These are phyloP conservation scores for Amphiduros pacificus DNA, from an alignment of 2,888 invertebrate genomes.

Conservation along the genomic window DNA sequence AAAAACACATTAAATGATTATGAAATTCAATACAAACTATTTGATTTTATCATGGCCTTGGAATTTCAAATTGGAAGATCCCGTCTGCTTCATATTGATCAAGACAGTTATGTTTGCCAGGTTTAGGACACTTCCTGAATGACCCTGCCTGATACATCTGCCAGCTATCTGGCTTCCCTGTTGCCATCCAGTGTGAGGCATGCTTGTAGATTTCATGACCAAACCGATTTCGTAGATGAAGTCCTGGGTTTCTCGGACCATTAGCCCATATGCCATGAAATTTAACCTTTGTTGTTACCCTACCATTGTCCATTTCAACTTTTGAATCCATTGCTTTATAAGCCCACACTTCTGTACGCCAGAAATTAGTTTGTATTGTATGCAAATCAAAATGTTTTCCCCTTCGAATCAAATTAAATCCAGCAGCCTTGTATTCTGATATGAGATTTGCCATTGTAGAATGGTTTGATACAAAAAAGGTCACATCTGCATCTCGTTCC, in stretches of 20 bases:
- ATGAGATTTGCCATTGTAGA: constrained; percentile 30
- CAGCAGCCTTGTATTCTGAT: constrained; percentile 20
- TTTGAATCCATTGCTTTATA: constrained; percentile 41
- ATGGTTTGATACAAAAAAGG: constrained; percentile 34
- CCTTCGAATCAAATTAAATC: constrained; percentile 27
- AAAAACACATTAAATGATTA: no score
- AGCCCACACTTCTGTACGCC: constrained; percentile 46
- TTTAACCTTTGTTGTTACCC: constrained; percentile 38
- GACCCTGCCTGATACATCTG: constrained; percentile 36
- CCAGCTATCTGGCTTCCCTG: constrained; percentile 35
- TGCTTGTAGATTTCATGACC: constrained; percentile 49
- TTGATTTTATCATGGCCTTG: constrained; percentile 5
- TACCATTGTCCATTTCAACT: constrained; percentile 25
- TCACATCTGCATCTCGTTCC: constrained; percentile 53
- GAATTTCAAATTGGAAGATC: constrained; percentile 36
- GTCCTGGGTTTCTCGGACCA: constrained; percentile 48
- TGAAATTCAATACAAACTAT: no score
- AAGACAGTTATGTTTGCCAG: constrained; percentile 45
- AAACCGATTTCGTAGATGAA: constrained; percentile 45
- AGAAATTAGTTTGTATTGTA: constrained; percentile 29
- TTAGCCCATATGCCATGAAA: constrained; percentile 44
- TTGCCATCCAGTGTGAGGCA: constrained; percentile 43
- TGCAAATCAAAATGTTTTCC: no score
- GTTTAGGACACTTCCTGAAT: constrained; percentile 38
- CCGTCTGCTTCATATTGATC: constrained; percentile 49